Percentiles rank a stretch among this genome's conserved stretches.
These are phyloP conservation scores for Drosophila miranda DNA, from an alignment of 1,140 invertebrate genomes.

Conservation along the genomic window DNA sequence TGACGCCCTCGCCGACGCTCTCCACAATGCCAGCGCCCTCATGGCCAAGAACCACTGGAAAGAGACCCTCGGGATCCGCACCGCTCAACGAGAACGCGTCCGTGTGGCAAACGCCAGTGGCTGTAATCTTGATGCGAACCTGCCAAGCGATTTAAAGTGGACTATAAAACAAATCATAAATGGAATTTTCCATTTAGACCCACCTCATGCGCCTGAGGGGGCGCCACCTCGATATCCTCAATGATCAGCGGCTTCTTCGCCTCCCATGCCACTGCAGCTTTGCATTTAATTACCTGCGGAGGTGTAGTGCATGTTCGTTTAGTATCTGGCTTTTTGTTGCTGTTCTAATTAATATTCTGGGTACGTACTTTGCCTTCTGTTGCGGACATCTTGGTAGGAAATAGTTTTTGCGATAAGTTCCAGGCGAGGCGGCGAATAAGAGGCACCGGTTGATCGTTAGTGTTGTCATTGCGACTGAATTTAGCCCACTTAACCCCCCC, in stretches of 20 bases:
- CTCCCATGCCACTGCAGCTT: conserved; percentile 96
- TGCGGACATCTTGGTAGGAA: conserved; percentile 57
- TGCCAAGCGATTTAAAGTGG: conserved; percentile 5
- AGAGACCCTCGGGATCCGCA: conserved; percentile 95
- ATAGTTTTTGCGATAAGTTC: conserved; percentile 21
- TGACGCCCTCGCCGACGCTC: conserved; percentile 97
- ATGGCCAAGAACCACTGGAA: conserved; percentile 96
- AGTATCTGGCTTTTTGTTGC: conserved; percentile 3
- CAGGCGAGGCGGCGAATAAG: conserved; percentile 9
- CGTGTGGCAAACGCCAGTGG: conserved; percentile 97
- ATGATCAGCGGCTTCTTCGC: conserved; percentile 92
- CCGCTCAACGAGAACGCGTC: conserved; percentile 97
- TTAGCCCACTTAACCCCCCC: not conserved
- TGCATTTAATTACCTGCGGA: conserved; percentile 89
- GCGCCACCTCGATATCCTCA: conserved; percentile 97
- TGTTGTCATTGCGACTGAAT: not conserved
- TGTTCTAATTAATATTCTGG: conserved; percentile 13
- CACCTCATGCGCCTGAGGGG: conserved; percentile 92
- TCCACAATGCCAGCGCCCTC: conserved; percentile 98
- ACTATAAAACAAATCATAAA: not conserved
- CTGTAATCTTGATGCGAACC: conserved; percentile 91
- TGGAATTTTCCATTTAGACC: conserved; percentile 15
- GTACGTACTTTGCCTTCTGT: conserved; percentile 71
- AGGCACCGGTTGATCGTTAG: not conserved
- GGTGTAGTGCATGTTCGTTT: not conserved